phyloP scores from a whole-genome alignment of 2,888 invertebrate species.

The Melanotus villosus region DNA sequence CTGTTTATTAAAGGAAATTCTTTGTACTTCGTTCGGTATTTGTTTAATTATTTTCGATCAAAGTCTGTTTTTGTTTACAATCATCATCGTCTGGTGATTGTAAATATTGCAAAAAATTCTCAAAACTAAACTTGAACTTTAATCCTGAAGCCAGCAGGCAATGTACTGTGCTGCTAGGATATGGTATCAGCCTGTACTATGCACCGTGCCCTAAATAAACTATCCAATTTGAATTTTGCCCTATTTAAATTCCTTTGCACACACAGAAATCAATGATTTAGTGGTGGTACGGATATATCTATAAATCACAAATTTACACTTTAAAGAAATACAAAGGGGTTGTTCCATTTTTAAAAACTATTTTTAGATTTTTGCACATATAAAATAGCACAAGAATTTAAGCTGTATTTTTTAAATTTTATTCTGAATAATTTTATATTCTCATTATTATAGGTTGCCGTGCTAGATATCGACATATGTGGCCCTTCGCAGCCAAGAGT shows the following conservation, averaged over 20 bases:
- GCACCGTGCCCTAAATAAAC: conserved; percentile 51
- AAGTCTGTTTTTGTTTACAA: conserved; percentile 18
- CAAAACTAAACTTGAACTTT: conserved; percentile 16
- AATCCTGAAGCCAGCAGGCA: background rate
- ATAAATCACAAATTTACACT: too few relatives aligned
- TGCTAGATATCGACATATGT: conserved; percentile 98
- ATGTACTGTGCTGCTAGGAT: background rate
- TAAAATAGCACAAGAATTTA: background rate
- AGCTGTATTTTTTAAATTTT: conserved; percentile 5
- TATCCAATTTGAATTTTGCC: background rate
- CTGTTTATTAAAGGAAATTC: background rate
- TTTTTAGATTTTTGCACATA: too few relatives aligned
- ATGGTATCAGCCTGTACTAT: conserved; percentile 57
- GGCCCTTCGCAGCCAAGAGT: conserved; percentile 98
- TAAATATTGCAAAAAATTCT: background rate
- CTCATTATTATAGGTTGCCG: conserved; percentile 79
- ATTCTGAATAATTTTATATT: conserved; percentile 3
- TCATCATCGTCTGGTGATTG: conserved; percentile 18
- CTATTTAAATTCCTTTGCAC: background rate
- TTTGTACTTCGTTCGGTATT: too few relatives aligned
- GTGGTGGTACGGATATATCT: background rate
- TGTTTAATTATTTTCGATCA: conserved; percentile 8
- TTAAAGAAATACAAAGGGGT: too few relatives aligned
- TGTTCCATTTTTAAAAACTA: too few relatives aligned
- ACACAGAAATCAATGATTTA: background rate